phyloP scores from a whole-genome alignment of 2,797 vertebrate species.

The Agapornis canus region DNA sequence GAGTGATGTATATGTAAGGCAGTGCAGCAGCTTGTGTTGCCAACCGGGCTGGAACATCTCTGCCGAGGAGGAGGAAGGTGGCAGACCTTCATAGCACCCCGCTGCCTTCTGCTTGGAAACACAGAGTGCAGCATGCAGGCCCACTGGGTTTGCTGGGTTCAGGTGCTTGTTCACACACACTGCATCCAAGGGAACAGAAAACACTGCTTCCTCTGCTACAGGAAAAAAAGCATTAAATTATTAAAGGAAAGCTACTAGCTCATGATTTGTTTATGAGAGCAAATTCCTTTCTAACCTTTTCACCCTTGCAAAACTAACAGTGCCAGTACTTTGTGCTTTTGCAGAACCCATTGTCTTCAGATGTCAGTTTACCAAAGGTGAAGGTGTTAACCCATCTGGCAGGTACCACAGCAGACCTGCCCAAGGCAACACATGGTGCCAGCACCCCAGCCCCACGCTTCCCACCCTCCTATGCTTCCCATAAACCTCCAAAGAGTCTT shows the following conservation, averaged over 20 bases:
- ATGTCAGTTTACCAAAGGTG: not conserved
- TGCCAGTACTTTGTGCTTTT: not conserved
- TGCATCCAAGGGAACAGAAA: not conserved
- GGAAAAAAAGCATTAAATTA: not conserved
- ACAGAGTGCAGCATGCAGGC: accelerated
- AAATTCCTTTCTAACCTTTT: not conserved
- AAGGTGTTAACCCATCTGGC: accelerated
- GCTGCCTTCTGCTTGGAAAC: not conserved
- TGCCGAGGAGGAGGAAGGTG: not conserved
- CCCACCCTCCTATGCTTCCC: not conserved
- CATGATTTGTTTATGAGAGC: not conserved
- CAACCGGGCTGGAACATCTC: not conserved
- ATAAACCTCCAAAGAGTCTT: not conserved
- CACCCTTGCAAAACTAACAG: not conserved
- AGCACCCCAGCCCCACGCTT: accelerated
- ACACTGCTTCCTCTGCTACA: not conserved
- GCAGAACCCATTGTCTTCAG: accelerated
- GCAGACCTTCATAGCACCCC: not conserved
- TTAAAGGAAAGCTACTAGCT: not conserved
- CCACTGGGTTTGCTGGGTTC: not conserved
- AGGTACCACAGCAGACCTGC: accelerated
- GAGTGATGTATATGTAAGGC: not conserved
- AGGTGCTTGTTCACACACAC: accelerated
- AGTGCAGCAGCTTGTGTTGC: not conserved
- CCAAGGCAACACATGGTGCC: accelerated